Evolutionary conservation across 2,797 vertebrate genomes (phyloP), one percentile per base, ranked within the genome.

Genomic region (Sitta carolinensis): DNA sequence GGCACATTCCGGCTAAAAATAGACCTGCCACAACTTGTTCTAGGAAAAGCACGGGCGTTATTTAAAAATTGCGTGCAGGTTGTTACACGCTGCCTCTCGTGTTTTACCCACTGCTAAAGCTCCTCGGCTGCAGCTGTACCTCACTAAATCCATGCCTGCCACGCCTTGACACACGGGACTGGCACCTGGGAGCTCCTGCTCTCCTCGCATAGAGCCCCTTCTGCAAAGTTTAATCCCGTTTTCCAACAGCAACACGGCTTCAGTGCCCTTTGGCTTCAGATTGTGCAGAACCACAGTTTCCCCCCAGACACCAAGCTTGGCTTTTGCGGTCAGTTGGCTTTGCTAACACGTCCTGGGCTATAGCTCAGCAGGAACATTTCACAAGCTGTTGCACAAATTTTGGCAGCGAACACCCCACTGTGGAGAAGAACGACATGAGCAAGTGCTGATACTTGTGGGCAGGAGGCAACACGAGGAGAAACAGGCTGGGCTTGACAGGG

Each of bases 51-150:
- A n/a, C 29, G 42, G 32, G n/a, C 34, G 2, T 55, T 52, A 18
- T 73, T 79, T 67, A n/a, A 13, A 54, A 69, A 21, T 43, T 5
- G 17, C 13, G 2, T 2, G 2, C 2, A 1, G 43, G 64, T 36
- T 42, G 63, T 54, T 51, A 5, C 2, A 6, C 0, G 0, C 26
- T 54, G 6, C 36, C 6, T 2, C 30, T 68, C 17, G 2, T 23
- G 27, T 36, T 36, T 36, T 36, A 36, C 36, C 36, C 36, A 9
- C 2, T 58, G 40, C 21, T 17, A 20, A 16, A 3, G 16, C 34
- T 58, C 7, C 42, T 67, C 23, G 8, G 68, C 38, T 69, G 43
- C 11, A 59, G 32, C 45, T 13, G 4, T 11, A 7, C 15, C 64
- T 58, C 50, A 2, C 7, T 11, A 7, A 42, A 58, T 12, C 74